Base-by-base conservation (phyloP, 2,888 invertebrate genomes). In the Limnephilus lunatus region DNA sequence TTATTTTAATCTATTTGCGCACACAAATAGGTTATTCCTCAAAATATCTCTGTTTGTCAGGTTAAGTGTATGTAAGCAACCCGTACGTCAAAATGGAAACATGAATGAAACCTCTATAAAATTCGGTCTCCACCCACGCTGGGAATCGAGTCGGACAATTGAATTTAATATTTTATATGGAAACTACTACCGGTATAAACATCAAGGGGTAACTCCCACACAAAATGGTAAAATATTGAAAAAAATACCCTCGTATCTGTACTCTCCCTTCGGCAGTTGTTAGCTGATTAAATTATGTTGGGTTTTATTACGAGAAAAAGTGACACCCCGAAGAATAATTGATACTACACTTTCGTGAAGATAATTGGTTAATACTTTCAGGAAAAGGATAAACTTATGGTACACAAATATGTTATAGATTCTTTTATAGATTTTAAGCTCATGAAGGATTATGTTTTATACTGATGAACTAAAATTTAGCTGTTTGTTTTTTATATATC, bases 101-200 rank as follows among this genome's bases (percentile, higher is more conserved):
- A 68, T 68, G 86, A 31, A 44, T 30, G 53, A 5, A 35, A 14
- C 32, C 68, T 5, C 68, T 9, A 68, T 68, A 83, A 83, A 32
- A n/a, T 83, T 53, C 48, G 12, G 30, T 9, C 68, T 68, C 11
- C 31, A n/a, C 88, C 88, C 88, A 80, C 80, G 88, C 80, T 15
- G 12, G 25, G 32, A 31, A 80, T 80, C n/a, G 68, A 39, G 88
- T 31, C 68, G 35, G 88, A 88, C 88, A 88, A 88, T 88, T 88
- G 88, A 88, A 88, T 88, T 88, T 88, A 88, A 88, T 88, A 88
- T 88, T 88, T 88, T 31, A 88, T 88, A 31, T 32, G 31, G 31
- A 88, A 88, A 80, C 68, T n/a, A 88, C n/a, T 35, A 80, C 80
- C 80, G 88, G 80, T 39, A 86, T 86, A 86, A 86, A 86, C 44